phyloP scores from a whole-genome alignment of 2,113 vertebrate genomes.

The Podilymbus podiceps region DNA sequence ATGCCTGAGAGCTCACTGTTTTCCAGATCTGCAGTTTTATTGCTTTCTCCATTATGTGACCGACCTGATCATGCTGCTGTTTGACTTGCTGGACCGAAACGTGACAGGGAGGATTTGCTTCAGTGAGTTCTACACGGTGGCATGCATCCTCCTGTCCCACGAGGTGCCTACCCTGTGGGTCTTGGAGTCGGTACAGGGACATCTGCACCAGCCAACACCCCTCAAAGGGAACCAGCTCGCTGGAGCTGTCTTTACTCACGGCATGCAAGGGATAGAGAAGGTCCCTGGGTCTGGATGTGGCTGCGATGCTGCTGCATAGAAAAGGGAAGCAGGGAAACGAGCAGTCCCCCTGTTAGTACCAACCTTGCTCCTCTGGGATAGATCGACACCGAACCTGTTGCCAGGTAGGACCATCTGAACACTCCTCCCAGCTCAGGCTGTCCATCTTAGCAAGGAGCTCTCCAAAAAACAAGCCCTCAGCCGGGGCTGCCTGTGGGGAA shows the following conservation, averaged over 20 bases:
- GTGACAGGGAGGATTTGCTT: conserved; percentile 20
- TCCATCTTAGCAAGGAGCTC: background rate
- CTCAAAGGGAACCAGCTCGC: background rate
- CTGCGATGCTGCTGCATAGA: background rate
- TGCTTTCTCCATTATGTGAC: conserved; percentile 55
- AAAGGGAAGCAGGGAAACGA: background rate
- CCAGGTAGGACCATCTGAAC: background rate
- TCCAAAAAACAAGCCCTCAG: background rate
- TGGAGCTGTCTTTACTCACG: background rate
- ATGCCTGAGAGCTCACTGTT: background rate
- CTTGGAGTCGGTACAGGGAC: background rate
- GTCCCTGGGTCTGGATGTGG: background rate
- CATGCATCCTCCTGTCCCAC: conserved; percentile 55
- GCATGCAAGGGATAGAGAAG: background rate
- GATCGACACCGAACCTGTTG: background rate
- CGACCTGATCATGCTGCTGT: conserved; percentile 21
- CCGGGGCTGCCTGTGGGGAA: background rate
- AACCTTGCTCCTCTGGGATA: background rate
- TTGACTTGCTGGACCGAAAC: conserved; percentile 50
- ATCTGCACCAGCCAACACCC: background rate
- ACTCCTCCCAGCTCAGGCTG: background rate
- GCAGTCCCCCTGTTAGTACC: background rate
- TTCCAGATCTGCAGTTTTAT: conserved; percentile 64
- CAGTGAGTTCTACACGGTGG: conserved; percentile 53
- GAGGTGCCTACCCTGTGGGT: background rate